phyloP scores from a whole-genome alignment of 2,113 vertebrate genomes.

The Ctenomys sociabilis region DNA sequence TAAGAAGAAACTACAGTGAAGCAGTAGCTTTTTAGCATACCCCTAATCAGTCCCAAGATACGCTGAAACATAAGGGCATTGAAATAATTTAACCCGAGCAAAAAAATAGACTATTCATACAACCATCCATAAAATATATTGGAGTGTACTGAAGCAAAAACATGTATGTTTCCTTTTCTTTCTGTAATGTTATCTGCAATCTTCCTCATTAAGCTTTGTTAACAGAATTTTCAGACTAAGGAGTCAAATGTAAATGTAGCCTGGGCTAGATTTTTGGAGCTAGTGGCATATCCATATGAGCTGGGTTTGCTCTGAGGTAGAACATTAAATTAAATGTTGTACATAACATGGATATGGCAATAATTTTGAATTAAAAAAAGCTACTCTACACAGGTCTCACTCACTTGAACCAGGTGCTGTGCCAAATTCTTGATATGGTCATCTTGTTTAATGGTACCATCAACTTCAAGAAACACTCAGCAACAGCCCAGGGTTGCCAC shows the following conservation, averaged over 20 bases:
- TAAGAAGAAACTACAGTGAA: neutral
- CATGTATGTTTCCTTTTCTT: neutral
- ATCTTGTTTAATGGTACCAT: neutral
- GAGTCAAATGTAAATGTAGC: neutral
- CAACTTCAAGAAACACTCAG: neutral
- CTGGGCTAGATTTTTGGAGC: neutral
- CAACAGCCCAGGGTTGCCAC: neutral
- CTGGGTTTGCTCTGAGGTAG: neutral
- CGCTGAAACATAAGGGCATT: neutral
- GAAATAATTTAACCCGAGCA: slow-evolving; percentile 12
- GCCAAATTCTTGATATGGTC: neutral
- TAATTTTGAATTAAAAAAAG: neutral
- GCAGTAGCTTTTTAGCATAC: neutral
- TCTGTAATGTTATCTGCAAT: neutral
- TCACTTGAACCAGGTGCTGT: neutral
- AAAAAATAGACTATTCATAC: neutral
- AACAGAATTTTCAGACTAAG: neutral
- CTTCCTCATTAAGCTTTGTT: neutral
- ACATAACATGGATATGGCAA: neutral
- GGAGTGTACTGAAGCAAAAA: neutral
- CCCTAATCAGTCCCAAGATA: slow-evolving; percentile 13
- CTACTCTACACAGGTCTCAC: neutral
- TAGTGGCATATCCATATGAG: neutral
- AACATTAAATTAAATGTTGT: neutral
- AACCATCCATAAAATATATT: neutral